Evolutionary conservation across 2,797 vertebrate genomes (phyloP).

Genomic region (Acanthis flammea): DNA sequence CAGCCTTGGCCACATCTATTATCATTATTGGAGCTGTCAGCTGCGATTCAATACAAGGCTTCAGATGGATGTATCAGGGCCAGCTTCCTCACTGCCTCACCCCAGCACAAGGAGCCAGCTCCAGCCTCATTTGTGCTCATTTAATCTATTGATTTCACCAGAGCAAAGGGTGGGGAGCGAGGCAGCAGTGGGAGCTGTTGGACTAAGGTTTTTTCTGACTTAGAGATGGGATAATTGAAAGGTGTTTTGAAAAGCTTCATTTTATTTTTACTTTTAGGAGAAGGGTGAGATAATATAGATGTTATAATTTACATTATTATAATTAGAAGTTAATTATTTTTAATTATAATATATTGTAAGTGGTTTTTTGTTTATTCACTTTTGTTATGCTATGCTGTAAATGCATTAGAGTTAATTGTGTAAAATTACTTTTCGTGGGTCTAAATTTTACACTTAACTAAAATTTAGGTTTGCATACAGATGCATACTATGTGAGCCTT

Average conservation of each 20-base stretch:
- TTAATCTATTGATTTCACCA: slow-evolving; percentile 7
- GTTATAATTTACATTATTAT: neutral
- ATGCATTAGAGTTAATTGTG: neutral
- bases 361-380: neutral
- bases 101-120: slow-evolving; percentile 22
- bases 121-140: slow-evolving; percentile 43
- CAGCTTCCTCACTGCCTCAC: slow-evolving; percentile 12
- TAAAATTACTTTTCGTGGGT: neutral
- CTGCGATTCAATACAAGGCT: slow-evolving; percentile 29
- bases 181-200: neutral
- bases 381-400: neutral
- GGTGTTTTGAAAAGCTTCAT: neutral
- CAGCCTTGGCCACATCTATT: slow-evolving; percentile 34
- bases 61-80: slow-evolving; percentile 20
- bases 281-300: neutral
- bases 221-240: neutral
- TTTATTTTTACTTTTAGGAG: neutral
- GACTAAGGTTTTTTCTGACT: neutral
- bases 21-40: slow-evolving; percentile 61
- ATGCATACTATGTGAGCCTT: neutral
- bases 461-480: neutral
- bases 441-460: neutral
- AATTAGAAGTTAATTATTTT: neutral
- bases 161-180: neutral
- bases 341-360: neutral